phyloP scores from a whole-genome alignment of 2,888 invertebrate genomes.

The Caenorhabditis panamensis region DNA sequence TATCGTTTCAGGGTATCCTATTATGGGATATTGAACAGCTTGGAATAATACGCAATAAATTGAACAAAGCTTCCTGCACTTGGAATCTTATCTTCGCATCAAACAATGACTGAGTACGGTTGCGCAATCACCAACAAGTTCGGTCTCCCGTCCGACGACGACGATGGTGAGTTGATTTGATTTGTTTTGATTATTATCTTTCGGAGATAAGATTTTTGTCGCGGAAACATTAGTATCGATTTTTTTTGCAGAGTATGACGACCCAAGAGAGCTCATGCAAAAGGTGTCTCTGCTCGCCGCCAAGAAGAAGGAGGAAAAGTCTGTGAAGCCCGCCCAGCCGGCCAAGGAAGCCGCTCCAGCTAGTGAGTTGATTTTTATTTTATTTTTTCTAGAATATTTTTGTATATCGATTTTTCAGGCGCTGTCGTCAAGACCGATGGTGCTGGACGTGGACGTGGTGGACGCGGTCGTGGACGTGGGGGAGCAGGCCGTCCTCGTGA shows the following conservation, averaged over 20 bases:
- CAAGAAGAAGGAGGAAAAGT: slow-evolving; percentile 71
- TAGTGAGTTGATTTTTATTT: slow-evolving; percentile 32
- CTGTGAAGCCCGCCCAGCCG: slow-evolving; percentile 67
- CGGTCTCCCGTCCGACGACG: slow-evolving; percentile 72
- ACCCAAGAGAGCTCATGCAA: slow-evolving; percentile 73
- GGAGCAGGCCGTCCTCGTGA: slow-evolving; percentile 68
- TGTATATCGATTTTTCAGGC: slow-evolving; percentile 8
- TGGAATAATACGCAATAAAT: slow-evolving; percentile 52
- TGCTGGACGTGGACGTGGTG: slow-evolving; percentile 72
- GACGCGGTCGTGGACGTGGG: slow-evolving; percentile 75
- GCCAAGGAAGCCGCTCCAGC: slow-evolving; percentile 59
- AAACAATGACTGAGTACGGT: slow-evolving; percentile 74
- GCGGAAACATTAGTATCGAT: slow-evolving; percentile 1
- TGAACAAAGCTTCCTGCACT: slow-evolving; percentile 60
- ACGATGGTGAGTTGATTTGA: slow-evolving; percentile 70
- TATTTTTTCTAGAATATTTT: neutral
- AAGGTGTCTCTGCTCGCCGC: slow-evolving; percentile 63
- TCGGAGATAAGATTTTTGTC: neutral
- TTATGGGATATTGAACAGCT: slow-evolving; percentile 71
- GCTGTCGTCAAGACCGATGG: slow-evolving; percentile 56
- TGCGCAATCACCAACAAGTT: slow-evolving; percentile 77
- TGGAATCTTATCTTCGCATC: slow-evolving; percentile 60
- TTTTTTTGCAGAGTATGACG: slow-evolving; percentile 71
- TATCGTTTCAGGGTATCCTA: slow-evolving; percentile 60
- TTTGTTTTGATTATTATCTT: slow-evolving; percentile 39